phyloP scores from a whole-genome alignment of 2,797 vertebrate genomes.

The Anguilla megastoma region DNA sequence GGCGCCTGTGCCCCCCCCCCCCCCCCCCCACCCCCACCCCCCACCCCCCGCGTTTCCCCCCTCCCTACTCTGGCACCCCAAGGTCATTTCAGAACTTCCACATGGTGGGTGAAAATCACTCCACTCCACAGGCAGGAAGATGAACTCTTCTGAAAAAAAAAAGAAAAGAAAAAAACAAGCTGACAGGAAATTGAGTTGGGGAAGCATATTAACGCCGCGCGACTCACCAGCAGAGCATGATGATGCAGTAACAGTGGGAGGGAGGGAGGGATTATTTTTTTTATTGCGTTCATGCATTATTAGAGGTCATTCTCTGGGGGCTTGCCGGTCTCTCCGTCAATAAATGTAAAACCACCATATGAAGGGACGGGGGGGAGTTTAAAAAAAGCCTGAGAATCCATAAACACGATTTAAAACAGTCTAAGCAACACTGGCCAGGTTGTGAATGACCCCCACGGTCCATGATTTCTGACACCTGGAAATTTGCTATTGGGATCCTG shows the following conservation, averaged over 20 bases:
- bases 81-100: slow-evolving; percentile 32
- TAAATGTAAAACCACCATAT: not conserved
- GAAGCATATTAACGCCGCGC: slow-evolving; percentile 15
- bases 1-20: not conserved
- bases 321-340: not conserved
- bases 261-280: not conserved
- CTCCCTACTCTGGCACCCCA: slow-evolving; percentile 19
- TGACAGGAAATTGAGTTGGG: slow-evolving; percentile 23
- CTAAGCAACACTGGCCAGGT: not conserved
- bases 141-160: slow-evolving; percentile 48
- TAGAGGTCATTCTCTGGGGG: not conserved
- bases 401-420: slow-evolving; percentile 2
- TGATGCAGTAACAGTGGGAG: not conserved
- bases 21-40: not conserved
- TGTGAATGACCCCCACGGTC: not conserved
- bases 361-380: not conserved
- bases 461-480: not conserved
- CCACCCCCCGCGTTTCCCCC: not conserved
- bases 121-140: slow-evolving; percentile 44
- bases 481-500: not conserved
- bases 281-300: slow-evolving; percentile 18
- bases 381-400: slow-evolving; percentile 22
- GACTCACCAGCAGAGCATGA: slow-evolving; percentile 4
- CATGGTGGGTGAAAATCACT: slow-evolving; percentile 24
- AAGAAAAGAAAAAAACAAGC: not conserved